Evolutionary conservation across 2,113 vertebrate species (phyloP), one percentile per base, ranked within the genome.

Genomic region (Engystomops pustulosus): DNA sequence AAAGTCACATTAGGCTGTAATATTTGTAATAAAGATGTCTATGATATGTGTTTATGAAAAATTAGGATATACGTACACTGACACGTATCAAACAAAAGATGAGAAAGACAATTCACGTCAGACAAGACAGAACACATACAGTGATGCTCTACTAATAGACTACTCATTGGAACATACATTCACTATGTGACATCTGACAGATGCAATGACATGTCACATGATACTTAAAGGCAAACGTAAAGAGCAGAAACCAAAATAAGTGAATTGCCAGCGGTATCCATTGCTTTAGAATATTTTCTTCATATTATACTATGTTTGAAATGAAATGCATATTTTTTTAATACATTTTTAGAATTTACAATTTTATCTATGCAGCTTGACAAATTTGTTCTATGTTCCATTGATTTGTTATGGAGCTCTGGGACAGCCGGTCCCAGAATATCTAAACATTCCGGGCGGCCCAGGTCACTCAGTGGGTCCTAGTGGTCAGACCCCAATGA

Each of bases 101-200:
- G 49, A 15, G 20, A 47, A 4, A 68, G 45, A 27, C 30, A 7
- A 4, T 41, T 53, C 14, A 78, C 17, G 51, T 17, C 51, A 38
- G 34, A 84, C 41, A 84, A 30, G 36, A 72, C 60, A 67, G 25
- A 38, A 25, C 32, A 41, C 27, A 27, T 32, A 84, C 25, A 68
- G 32, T 18, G 55, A 70, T 30, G 62, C 65, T 53, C 45, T 45
- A 55, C 83, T 77, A 74, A 34, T 47, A 78, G 25, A 70, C 75
- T 85, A 58, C 83, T 85, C 15, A 53, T 70, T 44, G 69, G 76
- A 85, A 85, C 83, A 85, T 85, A 85, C 83, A 85, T 85, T 85
- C 83, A 85, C 83, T 84, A 85, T 23, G 47, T 84, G 34, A 79
- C n/a, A 58, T 34, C 34, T 58, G 62, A 85, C 74, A 47, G 38